Base-by-base conservation (phyloP, 2,113 vertebrate genomes). In the Callipepla californica region DNA sequence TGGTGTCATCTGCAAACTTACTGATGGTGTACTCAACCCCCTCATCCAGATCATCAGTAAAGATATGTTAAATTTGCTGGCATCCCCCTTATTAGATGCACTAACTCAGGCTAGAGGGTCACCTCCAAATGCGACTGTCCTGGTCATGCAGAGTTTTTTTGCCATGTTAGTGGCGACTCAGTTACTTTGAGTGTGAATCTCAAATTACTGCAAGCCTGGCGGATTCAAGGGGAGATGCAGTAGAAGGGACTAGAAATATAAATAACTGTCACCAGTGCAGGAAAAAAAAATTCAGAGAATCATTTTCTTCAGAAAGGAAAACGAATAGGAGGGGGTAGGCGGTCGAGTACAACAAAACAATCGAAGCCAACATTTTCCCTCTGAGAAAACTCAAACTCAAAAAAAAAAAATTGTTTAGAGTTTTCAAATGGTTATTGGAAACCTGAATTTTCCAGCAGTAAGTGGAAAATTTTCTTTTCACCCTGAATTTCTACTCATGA, bases 131-230 rank as follows among this genome's bases (percentile, higher is more conserved):
- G 30, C 51, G 50, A 69, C 65, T 21, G 22, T 67, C 67, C 82
- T 88, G 88, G 79, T 47, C 80, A 21, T 3, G 6, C 80, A 89
- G 73, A 80, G 36, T 8, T 85, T 94, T 85, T 94, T 76, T 93
- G 90, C 82, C 93, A 78, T 47, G 32, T 82, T 91, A 94, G 82
- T 92, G 85, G 79, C 22, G 28, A 95, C 88, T 94, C 92, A 78
- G 88, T 95, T 74, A 88, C 85, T 94, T 83, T 19, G 73, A 92
- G 73, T 75, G 90, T 67, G 90, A 93, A 91, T 96, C 96, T 96
- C 95, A 93, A 78, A 94, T 96, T 95, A 96, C 96, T 95, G 95
- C 96, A 87, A 68, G 89, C 55, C 61, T 44, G 51, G 93, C 44
- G 0, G 57, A 86, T 94, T 90, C 57, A 48, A n/a, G 58, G 72